Conservation (phyloP, 2,113 vertebrate genomes). For the Myodes glareolus region DNA sequence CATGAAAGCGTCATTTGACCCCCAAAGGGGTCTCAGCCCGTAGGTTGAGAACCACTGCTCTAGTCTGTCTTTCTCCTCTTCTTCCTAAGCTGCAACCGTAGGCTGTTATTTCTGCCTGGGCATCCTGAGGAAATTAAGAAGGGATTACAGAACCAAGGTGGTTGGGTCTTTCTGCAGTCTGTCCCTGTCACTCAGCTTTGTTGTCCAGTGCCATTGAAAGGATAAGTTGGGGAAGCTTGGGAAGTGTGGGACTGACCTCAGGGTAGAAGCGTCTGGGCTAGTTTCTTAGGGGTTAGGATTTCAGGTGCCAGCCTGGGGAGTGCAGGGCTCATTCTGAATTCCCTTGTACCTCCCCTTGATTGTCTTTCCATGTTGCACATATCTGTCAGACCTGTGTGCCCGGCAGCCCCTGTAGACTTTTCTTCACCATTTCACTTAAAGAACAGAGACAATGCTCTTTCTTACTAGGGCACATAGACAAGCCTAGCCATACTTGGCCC, state of each 20-base stretch:
- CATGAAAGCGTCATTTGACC: background rate
- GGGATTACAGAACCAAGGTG: background rate
- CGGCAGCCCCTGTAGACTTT: background rate
- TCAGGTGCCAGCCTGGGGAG: background rate
- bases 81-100: background rate
- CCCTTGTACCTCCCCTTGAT: background rate
- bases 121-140: background rate
- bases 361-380: background rate
- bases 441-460: background rate
- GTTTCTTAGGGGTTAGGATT: background rate
- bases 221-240: background rate
- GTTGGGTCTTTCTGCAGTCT: background rate
- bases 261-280: background rate
- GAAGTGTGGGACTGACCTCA: background rate
- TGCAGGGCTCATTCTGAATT: background rate
- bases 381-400: background rate
- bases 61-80: background rate
- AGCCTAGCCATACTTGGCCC: background rate
- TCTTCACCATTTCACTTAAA: background rate
- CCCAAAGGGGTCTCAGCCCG: background rate
- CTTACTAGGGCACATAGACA: background rate
- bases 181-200: background rate
- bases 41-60: background rate
- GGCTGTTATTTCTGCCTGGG: background rate
- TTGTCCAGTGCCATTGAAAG: background rate